Evolutionary conservation across 37 sponge, comb jelly and placozoan species (phyloP).

Genomic region (Aphrocallistes beatrix): DNA sequence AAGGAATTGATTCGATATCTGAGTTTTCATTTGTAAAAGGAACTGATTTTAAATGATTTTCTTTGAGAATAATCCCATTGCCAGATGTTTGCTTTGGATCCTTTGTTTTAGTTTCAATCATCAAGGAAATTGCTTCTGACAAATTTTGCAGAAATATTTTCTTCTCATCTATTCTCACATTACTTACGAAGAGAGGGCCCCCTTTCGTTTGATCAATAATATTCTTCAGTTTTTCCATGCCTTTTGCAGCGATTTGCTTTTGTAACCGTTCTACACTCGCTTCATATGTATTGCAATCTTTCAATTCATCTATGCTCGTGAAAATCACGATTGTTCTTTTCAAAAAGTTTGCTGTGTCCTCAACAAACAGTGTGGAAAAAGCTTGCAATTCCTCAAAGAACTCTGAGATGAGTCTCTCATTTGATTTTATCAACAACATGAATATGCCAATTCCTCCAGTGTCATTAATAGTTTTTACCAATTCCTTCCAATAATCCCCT

Average conservation of each 20-base stretch:
- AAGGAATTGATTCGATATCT: no score
- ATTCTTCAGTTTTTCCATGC: not conserved
- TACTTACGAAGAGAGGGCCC: not conserved
- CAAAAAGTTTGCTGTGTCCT: not conserved
- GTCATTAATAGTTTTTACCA: not conserved
- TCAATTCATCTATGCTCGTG: not conserved
- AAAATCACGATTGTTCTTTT: not conserved
- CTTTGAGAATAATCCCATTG: no score
- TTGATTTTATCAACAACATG: not conserved
- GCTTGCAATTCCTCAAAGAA: not conserved
- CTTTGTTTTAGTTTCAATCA: no score
- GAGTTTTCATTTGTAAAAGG: not conserved
- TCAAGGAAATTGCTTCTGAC: no score
- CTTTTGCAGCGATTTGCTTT: not conserved
- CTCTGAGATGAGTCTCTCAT: not conserved
- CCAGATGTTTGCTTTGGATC: no score
- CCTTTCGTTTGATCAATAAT: not conserved
- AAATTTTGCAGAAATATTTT: no score
- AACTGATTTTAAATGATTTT: not conserved
- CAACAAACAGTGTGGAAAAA: not conserved
- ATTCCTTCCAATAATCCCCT: not conserved
- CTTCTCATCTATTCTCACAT: not conserved
- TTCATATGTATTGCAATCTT: not conserved
- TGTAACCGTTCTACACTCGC: not conserved
- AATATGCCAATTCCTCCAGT: not conserved